Evolutionary conservation across 2,113 vertebrate species (phyloP), one percentile per base, ranked within the genome.

Genomic region (Anolis sagrei): DNA sequence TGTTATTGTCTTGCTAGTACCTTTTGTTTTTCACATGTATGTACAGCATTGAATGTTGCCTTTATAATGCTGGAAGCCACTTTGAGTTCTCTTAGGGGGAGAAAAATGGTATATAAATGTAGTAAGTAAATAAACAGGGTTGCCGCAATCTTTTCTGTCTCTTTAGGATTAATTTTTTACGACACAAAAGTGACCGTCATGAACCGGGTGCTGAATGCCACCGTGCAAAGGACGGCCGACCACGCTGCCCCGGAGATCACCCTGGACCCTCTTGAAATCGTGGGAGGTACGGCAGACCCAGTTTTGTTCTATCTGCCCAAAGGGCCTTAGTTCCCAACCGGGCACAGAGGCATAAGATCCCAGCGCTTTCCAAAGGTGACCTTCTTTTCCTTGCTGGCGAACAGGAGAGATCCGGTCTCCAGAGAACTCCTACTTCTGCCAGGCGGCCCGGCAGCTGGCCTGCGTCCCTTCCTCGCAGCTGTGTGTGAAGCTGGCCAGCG

Each of bases 241-340:
- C 99, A 99, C 0, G 99, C 99, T 0, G 99, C 99, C 0, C 99
- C 99, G 0, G 99, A 99, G 86, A 99, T 99, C 93, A 99, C 98
- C 14, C 95, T 99, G 92, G 99, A 99, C 90, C 99, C 98, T 0
- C 93, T 99, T 70, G 98, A 99, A 76, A 99, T 98, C 0, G 98
- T 99, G 0, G 98, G 98, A 97, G 98, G 98, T 98, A 90, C 64
- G 25, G 6, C 7, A 9, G 1, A 32, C 1, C 0, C 16, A 5
- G 1, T 3, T 1, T 14, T 8, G 9, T 54, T 39, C 2, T 49
- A 14, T 0, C 11, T 34, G 11, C 8, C 7, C 1, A 0, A 11
- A 32, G 6, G 34, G 3, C n/a, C 13, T 23, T 10, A 19, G 34
- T 78, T 25, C 2, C 44, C 23, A 27, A 18, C 7, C 23, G 21